phyloP scores from a whole-genome alignment of 2,888 invertebrate species.

The Palloptera scutellata region DNA sequence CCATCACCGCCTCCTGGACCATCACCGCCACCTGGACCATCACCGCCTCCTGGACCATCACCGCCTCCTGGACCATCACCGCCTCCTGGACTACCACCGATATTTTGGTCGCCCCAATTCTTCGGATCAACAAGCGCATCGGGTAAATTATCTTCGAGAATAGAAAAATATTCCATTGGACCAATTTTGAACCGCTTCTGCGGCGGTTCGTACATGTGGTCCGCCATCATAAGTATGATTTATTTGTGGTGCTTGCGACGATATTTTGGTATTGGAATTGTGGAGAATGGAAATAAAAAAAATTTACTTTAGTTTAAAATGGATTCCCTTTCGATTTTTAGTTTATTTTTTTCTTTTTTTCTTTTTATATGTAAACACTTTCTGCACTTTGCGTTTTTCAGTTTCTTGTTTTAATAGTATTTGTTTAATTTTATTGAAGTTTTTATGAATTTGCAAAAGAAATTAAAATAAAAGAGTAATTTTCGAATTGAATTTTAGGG shows the following conservation, averaged over 20 bases:
- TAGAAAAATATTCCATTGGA: slow-evolving; percentile 75
- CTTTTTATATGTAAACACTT: slow-evolving; percentile 20
- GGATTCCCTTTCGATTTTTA: slow-evolving; percentile 26
- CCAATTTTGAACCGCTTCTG: slow-evolving; percentile 91
- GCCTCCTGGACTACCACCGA: slow-evolving; percentile 63
- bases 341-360: slow-evolving; percentile 19
- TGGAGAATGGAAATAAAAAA: slow-evolving; percentile 9
- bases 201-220: slow-evolving; percentile 95
- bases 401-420: no score
- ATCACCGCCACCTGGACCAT: no score
- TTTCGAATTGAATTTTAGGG: slow-evolving; percentile 18
- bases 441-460: slow-evolving; percentile 18
- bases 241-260: slow-evolving; percentile 14
- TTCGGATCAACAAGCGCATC: slow-evolving; percentile 85
- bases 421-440: slow-evolving; percentile 20
- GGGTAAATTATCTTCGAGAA: slow-evolving; percentile 90
- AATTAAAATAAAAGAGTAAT: neutral
- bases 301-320: neutral
- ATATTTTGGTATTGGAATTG: slow-evolving; percentile 17
- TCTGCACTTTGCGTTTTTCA: slow-evolving; percentile 7
- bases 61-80: slow-evolving; percentile 71
- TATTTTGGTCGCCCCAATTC: slow-evolving; percentile 74
- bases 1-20: no score
- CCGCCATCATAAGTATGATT: slow-evolving; percentile 77
- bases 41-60: slow-evolving; percentile 63